phyloP scores from a whole-genome alignment of 2,113 vertebrate species.

The Pongo abelii region DNA sequence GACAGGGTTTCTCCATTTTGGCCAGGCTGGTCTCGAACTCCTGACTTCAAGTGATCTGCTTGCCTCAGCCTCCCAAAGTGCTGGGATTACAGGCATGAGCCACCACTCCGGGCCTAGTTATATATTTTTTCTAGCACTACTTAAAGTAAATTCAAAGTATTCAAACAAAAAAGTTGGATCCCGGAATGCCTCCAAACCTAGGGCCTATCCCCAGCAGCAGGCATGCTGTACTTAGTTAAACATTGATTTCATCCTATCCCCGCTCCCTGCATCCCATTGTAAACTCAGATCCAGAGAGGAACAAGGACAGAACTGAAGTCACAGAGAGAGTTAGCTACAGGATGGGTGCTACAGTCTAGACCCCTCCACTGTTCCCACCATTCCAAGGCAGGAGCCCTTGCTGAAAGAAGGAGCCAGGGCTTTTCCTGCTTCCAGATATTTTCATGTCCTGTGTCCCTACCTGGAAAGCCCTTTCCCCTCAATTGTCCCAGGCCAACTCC shows the following conservation, averaged over 20 bases:
- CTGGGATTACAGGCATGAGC: too few species aligned
- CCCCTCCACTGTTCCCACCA: accelerated
- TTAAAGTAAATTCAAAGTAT: background rate
- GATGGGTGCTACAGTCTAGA: background rate
- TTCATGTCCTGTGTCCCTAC: background rate
- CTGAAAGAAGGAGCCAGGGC: background rate
- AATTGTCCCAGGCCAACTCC: background rate
- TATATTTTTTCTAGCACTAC: background rate
- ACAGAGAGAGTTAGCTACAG: accelerated
- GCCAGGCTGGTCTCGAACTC: too few species aligned
- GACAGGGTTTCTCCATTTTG: too few species aligned
- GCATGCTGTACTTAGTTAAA: background rate
- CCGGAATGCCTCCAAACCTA: background rate
- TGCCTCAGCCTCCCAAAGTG: too few species aligned
- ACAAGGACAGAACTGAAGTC: background rate
- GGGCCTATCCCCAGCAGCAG: accelerated
- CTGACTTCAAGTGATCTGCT: too few species aligned
- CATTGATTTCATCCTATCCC: background rate
- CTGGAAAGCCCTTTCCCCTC: background rate
- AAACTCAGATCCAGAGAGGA: background rate
- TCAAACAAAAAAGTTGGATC: background rate
- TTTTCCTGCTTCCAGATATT: background rate
- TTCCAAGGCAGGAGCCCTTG: background rate
- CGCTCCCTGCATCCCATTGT: background rate
- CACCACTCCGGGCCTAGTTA: too few species aligned